Conservation (phyloP, 1,140 invertebrate species). For the Trichonephila inaurata region DNA sequence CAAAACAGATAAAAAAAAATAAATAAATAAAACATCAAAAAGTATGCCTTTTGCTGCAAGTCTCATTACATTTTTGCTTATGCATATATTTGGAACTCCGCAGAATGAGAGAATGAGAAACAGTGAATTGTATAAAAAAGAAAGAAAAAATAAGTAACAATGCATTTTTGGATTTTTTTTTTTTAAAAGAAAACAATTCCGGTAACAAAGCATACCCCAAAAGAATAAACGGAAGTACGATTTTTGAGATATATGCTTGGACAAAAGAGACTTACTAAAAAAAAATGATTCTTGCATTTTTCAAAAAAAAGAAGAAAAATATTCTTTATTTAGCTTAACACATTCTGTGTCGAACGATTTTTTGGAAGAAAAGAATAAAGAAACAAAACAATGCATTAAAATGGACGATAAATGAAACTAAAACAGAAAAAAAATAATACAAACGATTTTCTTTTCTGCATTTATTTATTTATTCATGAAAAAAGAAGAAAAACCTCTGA, state of each 20-base stretch:
- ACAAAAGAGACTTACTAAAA: not conserved
- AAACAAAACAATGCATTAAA: not conserved
- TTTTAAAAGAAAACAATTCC: constrained; percentile 48
- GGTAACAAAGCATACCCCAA: constrained; percentile 13
- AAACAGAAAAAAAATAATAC: not conserved
- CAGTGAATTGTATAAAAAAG: not conserved
- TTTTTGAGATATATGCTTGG: not conserved
- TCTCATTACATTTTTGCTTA: constrained; percentile 62
- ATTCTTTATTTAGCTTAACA: constrained; percentile 15
- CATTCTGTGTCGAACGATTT: not conserved
- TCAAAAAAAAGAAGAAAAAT: not conserved
- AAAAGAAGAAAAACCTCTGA: not conserved
- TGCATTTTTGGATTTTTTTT: not conserved
- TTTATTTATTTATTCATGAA: not conserved
- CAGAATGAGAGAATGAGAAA: not conserved
- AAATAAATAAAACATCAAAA: not conserved
- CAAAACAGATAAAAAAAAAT: constrained; percentile 8
- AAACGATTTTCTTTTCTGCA: not conserved
- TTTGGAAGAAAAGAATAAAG: not conserved
- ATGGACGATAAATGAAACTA: not conserved
- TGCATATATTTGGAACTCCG: constrained; percentile 26
- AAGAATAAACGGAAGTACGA: constrained; percentile 13
- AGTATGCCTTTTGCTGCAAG: constrained; percentile 27
- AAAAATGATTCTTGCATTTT: not conserved
- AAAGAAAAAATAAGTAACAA: not conserved